Conservation (phyloP, 1,140 invertebrate genomes). For the Arion vulgaris region DNA sequence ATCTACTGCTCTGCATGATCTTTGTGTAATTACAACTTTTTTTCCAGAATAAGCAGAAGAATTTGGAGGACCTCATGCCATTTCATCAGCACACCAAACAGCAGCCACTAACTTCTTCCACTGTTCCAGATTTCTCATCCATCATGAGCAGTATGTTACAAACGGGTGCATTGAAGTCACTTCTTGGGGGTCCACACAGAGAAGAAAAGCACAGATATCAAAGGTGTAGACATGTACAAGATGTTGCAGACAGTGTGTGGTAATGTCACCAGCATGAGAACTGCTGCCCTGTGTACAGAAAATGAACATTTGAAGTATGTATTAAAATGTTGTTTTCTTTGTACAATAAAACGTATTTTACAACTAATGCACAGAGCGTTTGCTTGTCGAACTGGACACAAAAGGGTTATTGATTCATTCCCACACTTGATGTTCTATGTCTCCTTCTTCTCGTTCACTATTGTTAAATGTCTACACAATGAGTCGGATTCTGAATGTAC, state of each 20-base stretch:
- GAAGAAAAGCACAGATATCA: not conserved
- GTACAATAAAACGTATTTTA: no score
- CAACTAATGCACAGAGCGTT: no score
- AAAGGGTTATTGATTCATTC: no score
- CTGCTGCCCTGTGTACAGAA: not conserved
- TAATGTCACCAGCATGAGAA: not conserved
- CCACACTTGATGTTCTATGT: no score
- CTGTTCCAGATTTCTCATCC: not conserved
- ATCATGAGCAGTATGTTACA: constrained; percentile 4
- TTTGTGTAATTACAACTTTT: not conserved
- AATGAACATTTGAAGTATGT: not conserved
- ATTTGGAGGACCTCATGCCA: not conserved
- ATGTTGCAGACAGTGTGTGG: constrained; percentile 1
- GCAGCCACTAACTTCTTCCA: not conserved
- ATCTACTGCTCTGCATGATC: no score
- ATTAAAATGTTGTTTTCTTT: not conserved
- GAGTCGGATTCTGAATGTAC: no score
- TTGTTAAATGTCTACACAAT: no score
- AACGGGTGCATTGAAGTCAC: not conserved
- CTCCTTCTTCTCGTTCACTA: no score
- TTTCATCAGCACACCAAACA: not conserved
- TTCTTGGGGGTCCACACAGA: not conserved
- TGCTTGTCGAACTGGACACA: no score
- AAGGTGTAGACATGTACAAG: not conserved
- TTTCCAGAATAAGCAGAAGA: not conserved